phyloP scores from a whole-genome alignment of 1,140 invertebrate genomes.

The Nilaparvata lugens region DNA sequence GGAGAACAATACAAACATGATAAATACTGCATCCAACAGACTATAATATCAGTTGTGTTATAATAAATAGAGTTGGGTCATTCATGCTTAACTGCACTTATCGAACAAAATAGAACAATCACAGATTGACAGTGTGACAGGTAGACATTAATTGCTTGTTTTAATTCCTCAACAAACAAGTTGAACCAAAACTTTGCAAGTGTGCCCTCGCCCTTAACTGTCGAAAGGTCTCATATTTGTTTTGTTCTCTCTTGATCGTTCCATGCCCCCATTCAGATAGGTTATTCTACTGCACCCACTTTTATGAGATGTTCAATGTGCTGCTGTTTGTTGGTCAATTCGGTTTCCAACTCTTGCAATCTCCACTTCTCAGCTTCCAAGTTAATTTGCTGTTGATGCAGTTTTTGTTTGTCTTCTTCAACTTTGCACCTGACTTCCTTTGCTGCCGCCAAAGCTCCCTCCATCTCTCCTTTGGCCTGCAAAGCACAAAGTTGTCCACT shows the following conservation, averaged over 20 bases:
- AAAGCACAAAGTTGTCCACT: neutral
- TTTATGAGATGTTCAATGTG: neutral
- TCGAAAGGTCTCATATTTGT: neutral
- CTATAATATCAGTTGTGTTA: neutral
- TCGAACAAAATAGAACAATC: no score
- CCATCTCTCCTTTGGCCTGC: constrained; percentile 5
- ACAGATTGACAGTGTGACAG: no score
- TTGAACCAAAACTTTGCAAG: no score
- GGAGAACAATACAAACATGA: no score
- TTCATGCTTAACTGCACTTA: neutral
- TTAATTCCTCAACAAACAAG: neutral
- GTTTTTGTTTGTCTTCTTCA: constrained; percentile 1
- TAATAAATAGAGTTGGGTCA: neutral
- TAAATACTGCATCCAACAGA: no score
- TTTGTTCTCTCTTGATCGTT: no score
- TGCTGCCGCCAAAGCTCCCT: neutral
- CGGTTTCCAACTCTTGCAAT: neutral
- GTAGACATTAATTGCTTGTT: neutral
- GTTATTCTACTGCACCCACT: neutral
- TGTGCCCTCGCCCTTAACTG: no score
- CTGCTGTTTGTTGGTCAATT: neutral
- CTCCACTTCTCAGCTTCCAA: neutral
- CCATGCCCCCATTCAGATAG: no score
- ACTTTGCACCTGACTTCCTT: neutral
- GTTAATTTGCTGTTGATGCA: neutral